These are phyloP conservation scores for Synaphobranchus kaupii DNA, from an alignment of 2,797 vertebrate genomes.

Conservation along the genomic window DNA sequence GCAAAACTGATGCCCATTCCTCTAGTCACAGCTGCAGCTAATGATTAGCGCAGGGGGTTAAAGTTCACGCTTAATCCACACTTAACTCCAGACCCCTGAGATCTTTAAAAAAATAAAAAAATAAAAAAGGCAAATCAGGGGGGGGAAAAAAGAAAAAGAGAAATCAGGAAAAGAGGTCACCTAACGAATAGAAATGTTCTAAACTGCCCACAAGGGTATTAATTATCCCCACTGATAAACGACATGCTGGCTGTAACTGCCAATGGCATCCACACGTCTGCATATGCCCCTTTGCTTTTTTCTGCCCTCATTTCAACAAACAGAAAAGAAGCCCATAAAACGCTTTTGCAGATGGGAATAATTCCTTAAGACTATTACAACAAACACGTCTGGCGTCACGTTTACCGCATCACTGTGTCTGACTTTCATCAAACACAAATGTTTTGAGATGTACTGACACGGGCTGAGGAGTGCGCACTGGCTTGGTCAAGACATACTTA, in stretches of 20 bases:
- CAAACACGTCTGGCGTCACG: neutral
- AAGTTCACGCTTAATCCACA: conserved; percentile 14
- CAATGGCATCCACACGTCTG: conserved; percentile 25
- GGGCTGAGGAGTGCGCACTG: neutral
- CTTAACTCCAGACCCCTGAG: neutral
- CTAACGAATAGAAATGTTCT: neutral
- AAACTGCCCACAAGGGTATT: conserved; percentile 14
- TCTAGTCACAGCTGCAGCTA: neutral
- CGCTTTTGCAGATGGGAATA: neutral
- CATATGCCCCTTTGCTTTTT: neutral
- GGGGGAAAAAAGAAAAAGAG: no score
- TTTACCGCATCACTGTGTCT: neutral
- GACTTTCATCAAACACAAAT: neutral
- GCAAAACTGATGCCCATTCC: neutral
- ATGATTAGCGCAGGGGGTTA: conserved; percentile 19
- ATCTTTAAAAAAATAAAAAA: no score
- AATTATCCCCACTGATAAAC: conserved; percentile 18
- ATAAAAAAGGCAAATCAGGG: neutral
- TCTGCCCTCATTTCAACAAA: neutral
- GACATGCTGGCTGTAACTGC: neutral
- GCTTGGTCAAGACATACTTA: neutral
- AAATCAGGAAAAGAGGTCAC: conserved; percentile 2
- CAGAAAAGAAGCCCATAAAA: neutral
- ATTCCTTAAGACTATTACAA: conserved; percentile 9
- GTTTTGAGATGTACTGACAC: neutral